Conservation (phyloP, 2,797 vertebrate species). For the Dipus sagitta region DNA sequence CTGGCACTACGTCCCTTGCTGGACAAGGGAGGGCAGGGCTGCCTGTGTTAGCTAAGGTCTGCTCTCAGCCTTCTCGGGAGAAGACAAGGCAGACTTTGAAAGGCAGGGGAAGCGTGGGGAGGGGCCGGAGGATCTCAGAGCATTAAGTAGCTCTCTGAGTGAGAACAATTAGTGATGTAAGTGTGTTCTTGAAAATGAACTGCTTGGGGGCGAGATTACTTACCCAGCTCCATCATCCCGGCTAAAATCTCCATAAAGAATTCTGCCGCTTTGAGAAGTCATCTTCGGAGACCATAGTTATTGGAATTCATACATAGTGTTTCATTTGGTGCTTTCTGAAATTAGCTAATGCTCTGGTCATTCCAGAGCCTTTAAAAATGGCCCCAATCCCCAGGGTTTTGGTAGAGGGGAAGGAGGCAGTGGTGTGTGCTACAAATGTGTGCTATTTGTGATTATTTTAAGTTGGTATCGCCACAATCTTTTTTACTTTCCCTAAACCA, state of each 20-base stretch:
- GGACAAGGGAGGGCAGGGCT: slow-evolving; percentile 50
- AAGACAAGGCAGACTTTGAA: slow-evolving; percentile 64
- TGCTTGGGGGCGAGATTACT: slow-evolving; percentile 87
- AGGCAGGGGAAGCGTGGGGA: slow-evolving; percentile 67
- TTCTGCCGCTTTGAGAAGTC: slow-evolving; percentile 87
- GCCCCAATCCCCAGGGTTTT: slow-evolving; percentile 74
- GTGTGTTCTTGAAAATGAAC: slow-evolving; percentile 86
- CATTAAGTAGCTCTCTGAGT: slow-evolving; percentile 88
- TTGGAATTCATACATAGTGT: slow-evolving; percentile 86
- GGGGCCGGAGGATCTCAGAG: slow-evolving; percentile 80
- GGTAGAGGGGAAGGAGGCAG: slow-evolving; percentile 68
- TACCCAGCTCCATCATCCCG: slow-evolving; percentile 84
- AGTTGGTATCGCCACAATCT: neutral
- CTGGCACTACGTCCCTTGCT: neutral
- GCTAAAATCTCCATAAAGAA: slow-evolving; percentile 87
- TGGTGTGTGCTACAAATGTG: slow-evolving; percentile 21
- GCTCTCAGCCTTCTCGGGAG: slow-evolving; percentile 60
- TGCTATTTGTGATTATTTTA: slow-evolving; percentile 24
- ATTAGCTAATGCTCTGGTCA: slow-evolving; percentile 86
- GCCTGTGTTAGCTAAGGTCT: neutral
- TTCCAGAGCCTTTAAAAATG: slow-evolving; percentile 78
- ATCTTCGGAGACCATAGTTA: slow-evolving; percentile 84
- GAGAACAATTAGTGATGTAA: slow-evolving; percentile 89
- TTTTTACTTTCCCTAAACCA: neutral
- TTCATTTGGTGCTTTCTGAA: slow-evolving; percentile 81